Conservation (phyloP, 2,888 invertebrate species). For the Pristionchus arcanus region DNA sequence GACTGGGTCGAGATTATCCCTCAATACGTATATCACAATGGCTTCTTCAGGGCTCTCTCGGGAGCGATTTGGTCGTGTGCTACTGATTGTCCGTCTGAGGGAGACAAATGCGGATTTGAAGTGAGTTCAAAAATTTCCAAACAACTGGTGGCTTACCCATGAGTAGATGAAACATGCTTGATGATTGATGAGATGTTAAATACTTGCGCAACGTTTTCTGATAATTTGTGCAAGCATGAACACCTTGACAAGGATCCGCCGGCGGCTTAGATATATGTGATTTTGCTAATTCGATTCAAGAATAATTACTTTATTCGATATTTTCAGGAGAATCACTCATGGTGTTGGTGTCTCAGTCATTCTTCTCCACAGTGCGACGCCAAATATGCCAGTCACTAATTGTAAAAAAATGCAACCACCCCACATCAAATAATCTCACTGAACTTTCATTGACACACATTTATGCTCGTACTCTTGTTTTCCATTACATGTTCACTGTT, state of each 20-base stretch:
- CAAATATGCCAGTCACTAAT: background rate
- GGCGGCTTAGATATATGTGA: too few relatives aligned
- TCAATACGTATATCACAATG: background rate
- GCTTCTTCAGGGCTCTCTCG: constrained; percentile 19
- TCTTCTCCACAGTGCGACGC: constrained; percentile 30
- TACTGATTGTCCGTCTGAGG: constrained; percentile 41
- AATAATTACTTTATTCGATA: too few relatives aligned
- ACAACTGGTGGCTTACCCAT: background rate
- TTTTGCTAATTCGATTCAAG: too few relatives aligned
- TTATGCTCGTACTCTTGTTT: background rate
- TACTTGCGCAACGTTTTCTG: too few relatives aligned
- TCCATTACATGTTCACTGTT: constrained; percentile 23
- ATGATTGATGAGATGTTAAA: background rate
- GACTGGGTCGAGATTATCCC: background rate
- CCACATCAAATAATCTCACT: background rate
- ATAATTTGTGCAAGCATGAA: too few relatives aligned
- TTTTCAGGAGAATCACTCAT: constrained; percentile 54
- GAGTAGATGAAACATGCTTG: background rate
- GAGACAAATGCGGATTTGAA: constrained; percentile 55
- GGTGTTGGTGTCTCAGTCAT: constrained; percentile 52
- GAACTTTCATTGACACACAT: background rate
- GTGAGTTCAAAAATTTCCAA: background rate
- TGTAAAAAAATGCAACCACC: background rate
- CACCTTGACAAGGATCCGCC: too few relatives aligned
- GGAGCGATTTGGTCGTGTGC: constrained; percentile 41